Evolutionary conservation across 2,888 invertebrate species (phyloP).

Genomic region (Poecilobothrus nobilitatus): DNA sequence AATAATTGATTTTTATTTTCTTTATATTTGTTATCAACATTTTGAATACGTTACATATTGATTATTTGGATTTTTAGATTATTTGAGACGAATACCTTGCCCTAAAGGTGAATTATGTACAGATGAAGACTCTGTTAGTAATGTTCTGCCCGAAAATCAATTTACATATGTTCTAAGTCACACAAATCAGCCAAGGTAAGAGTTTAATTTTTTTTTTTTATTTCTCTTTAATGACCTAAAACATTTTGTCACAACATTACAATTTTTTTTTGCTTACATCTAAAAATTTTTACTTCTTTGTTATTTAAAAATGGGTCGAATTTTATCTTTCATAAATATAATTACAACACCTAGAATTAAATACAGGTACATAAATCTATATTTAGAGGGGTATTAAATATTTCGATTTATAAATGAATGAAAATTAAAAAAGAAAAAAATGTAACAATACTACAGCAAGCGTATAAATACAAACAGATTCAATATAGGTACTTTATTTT

Average conservation of each 20-base stretch:
- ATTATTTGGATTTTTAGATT: slow-evolving; percentile 41
- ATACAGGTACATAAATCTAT: background rate
- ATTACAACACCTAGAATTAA: background rate
- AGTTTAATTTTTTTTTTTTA: slow-evolving; percentile 21
- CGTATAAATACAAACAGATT: background rate
- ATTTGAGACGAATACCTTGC: slow-evolving; percentile 81
- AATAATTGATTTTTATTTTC: background rate
- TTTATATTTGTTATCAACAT: background rate
- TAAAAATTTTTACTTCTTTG: too few relatives aligned
- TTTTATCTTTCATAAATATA: background rate
- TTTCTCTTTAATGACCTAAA: slow-evolving; percentile 25
- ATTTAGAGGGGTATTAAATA: background rate
- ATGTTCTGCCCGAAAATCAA: slow-evolving; percentile 81
- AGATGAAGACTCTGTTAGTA: slow-evolving; percentile 78
- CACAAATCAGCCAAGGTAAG: slow-evolving; percentile 77
- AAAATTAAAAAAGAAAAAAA: background rate
- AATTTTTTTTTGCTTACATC: background rate
- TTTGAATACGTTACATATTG: background rate
- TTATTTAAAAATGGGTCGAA: too few relatives aligned
- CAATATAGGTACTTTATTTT: background rate
- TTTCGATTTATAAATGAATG: background rate
- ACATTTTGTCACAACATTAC: background rate
- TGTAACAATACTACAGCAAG: background rate
- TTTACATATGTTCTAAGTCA: slow-evolving; percentile 91
- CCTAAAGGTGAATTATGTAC: slow-evolving; percentile 62